Evolutionary conservation across 2,113 vertebrate species (phyloP).

Genomic region (Accipiter virgatus): DNA sequence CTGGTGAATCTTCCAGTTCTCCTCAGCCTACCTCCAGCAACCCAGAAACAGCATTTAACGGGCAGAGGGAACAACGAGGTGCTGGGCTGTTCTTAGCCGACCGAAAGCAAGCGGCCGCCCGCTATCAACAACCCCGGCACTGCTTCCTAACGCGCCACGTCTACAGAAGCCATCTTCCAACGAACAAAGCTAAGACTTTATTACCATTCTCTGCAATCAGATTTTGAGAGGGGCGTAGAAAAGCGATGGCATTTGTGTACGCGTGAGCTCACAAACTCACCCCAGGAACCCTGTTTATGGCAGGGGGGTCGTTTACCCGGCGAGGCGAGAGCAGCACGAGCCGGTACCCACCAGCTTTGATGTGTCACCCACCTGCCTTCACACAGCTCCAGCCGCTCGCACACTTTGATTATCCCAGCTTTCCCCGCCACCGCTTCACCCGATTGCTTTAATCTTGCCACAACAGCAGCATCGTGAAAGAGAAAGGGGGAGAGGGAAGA

Average conservation of each 20-base stretch:
- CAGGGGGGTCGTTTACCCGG: neutral
- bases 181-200: neutral
- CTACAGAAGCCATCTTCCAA: neutral
- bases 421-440: accelerated
- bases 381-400: neutral
- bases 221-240: neutral
- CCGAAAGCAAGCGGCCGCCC: neutral
- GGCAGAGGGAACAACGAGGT: neutral
- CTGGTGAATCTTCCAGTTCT: neutral
- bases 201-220: neutral
- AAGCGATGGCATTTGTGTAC: neutral
- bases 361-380: neutral
- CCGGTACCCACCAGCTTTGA: neutral
- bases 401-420: neutral
- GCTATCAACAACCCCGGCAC: neutral
- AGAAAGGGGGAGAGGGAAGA: neutral
- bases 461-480: neutral
- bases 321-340: neutral
- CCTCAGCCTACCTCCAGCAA: neutral
- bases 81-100: neutral
- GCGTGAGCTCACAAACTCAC: neutral
- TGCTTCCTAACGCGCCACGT: neutral
- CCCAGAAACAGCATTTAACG: neutral
- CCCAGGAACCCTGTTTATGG: neutral
- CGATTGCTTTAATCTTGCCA: conserved; percentile 17